Base-by-base conservation (phyloP, 1,140 invertebrate species). In the Drosophila baimaii region DNA sequence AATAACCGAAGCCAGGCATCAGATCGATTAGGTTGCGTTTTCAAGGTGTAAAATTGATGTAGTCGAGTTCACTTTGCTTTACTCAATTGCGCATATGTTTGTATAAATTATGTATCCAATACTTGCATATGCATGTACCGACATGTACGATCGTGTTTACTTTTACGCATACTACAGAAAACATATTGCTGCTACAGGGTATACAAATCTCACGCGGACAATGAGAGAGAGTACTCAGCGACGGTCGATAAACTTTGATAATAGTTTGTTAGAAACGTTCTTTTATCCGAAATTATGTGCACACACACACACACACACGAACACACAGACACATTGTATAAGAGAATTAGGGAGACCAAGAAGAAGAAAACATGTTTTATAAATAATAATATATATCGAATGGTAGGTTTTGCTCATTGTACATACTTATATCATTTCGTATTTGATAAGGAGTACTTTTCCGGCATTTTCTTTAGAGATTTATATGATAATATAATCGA, bases 1-100 rank as follows among this genome's bases (percentile, higher is more conserved):
- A 33, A 77, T 92, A 44, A 91, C 91, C 1, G 80, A 92, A 54
- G 91, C 90, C 57, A 91, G 88, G 71, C 81, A 92, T 74, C 90
- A 92, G 77, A 88, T 92, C 46, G 79, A 91, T 65, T 91, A 90
- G 76, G 56, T 59, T 43, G 55, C 54, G 33, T 19, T 58, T 58
- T 54, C 33, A 17, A 58, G 63, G 39, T 76, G 54, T 74, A 72
- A 54, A 47, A 55, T 77, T 33, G 27, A 70, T 77, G 54, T 77
- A 65, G 63, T 51, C 44, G 56, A 49, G 73, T 69, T 69, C 17
- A 43, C 23, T 70, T 59, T 63, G 57, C 44, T 78, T 66, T 66
- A 58, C 63, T 58, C 52, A 76, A 55, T 52, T 59, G 25, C 61
- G 51, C 61, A 75, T 75, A 75, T 76, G 62, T 76, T 76, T 76